Conservation (phyloP, 2,888 invertebrate species). For the Gymnosoma rotundatum region DNA sequence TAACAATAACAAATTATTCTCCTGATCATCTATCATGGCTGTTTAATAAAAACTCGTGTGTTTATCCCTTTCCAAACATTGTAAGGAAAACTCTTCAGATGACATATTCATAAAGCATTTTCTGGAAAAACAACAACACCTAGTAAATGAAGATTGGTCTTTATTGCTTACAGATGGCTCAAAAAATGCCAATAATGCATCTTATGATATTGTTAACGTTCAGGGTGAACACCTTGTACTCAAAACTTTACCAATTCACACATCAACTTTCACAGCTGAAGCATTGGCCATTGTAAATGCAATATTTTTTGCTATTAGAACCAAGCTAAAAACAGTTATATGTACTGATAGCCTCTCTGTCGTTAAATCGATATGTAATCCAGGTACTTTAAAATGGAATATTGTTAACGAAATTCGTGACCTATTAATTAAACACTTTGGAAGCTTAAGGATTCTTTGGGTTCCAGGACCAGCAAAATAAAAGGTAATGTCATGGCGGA, state of each 20-base stretch:
- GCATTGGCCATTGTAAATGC: background rate
- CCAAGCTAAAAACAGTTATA: background rate
- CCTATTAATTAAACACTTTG: slow-evolving; percentile 1
- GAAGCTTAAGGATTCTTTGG: background rate
- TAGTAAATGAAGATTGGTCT: background rate
- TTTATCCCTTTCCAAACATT: background rate
- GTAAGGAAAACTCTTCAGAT: background rate
- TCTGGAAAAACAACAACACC: background rate
- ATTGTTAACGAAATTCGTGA: slow-evolving; percentile 9
- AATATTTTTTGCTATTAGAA: background rate
- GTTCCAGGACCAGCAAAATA: background rate
- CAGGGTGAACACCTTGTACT: background rate
- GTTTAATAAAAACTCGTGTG: no score
- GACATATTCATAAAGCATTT: no score
- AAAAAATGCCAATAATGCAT: background rate
- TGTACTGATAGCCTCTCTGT: background rate
- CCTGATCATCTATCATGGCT: no score
- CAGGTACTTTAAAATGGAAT: background rate
- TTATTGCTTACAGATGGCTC: background rate
- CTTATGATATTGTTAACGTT: background rate
- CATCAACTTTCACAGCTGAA: background rate
- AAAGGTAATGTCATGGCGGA: background rate
- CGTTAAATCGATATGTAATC: slow-evolving; percentile 6
- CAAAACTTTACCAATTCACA: background rate
- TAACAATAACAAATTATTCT: background rate